phyloP scores from a whole-genome alignment of 2,888 invertebrate species.

The Dione vanillae region DNA sequence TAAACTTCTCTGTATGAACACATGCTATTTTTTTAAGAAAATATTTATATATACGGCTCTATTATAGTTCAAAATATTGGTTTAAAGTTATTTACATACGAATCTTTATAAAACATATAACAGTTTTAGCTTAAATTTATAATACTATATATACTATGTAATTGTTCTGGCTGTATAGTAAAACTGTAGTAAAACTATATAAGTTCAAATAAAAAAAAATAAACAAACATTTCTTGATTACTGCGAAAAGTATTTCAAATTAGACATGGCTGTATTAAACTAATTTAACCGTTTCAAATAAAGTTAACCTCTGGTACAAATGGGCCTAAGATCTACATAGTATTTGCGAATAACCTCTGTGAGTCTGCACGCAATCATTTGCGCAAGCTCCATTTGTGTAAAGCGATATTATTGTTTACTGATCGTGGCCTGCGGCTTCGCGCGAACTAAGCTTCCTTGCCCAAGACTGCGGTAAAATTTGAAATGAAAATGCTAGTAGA shows the following conservation, averaged over 20 bases:
- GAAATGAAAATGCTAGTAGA: conserved; percentile 10
- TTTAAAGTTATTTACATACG: too few relatives aligned
- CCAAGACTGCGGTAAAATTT: conserved; percentile 6
- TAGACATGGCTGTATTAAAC: background rate
- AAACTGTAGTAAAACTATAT: too few relatives aligned
- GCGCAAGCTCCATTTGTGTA: conserved; percentile 28
- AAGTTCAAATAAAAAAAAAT: too few relatives aligned
- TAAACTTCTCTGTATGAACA: too few relatives aligned
- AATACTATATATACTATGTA: too few relatives aligned
- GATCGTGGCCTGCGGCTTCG: conserved; percentile 22
- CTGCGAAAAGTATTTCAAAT: background rate
- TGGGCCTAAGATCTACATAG: background rate
- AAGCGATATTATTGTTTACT: conserved; percentile 28
- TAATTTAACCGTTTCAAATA: background rate
- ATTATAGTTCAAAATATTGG: too few relatives aligned
- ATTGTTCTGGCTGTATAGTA: too few relatives aligned
- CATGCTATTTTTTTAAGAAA: too few relatives aligned
- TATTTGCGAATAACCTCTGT: conserved; percentile 34
- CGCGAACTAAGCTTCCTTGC: conserved; percentile 23
- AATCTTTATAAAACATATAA: too few relatives aligned
- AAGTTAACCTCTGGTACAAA: background rate
- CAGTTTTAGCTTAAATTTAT: too few relatives aligned
- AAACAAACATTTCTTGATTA: too few relatives aligned
- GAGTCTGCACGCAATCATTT: conserved; percentile 37
- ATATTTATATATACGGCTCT: too few relatives aligned